Conservation (phyloP, 1,140 invertebrate species). For the Camponotus floridanus region DNA sequence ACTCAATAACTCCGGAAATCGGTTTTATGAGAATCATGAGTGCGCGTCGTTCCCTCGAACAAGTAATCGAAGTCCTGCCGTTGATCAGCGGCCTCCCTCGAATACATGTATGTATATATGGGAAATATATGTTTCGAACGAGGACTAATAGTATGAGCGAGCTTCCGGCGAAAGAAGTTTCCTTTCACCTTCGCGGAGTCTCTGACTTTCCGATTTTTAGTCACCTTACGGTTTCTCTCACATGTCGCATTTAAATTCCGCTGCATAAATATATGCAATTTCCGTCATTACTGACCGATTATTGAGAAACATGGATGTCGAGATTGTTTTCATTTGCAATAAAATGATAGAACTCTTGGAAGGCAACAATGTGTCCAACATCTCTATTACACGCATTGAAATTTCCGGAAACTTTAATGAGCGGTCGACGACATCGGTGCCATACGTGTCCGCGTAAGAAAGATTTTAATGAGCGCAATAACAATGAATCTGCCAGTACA, state of each 20-base stretch:
- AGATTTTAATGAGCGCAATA: slow-evolving; percentile 42
- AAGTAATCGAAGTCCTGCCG: slow-evolving; percentile 1
- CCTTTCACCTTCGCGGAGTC: slow-evolving; percentile 43
- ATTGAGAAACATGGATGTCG: neutral
- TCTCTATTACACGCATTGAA: neutral
- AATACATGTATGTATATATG: neutral
- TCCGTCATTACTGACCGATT: neutral
- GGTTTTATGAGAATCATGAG: slow-evolving; percentile 69
- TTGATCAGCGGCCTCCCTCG: slow-evolving; percentile 11
- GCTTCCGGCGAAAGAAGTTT: slow-evolving; percentile 29
- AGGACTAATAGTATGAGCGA: neutral
- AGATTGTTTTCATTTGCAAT: slow-evolving; percentile 1
- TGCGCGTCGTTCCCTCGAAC: slow-evolving; percentile 22
- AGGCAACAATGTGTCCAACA: neutral
- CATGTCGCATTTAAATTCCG: neutral
- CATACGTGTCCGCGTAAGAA: neutral
- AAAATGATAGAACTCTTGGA: neutral
- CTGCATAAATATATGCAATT: neutral
- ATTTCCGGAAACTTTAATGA: slow-evolving; percentile 22
- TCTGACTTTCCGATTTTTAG: slow-evolving; percentile 41
- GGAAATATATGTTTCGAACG: slow-evolving; percentile 27
- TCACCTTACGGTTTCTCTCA: slow-evolving; percentile 44
- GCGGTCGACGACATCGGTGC: neutral
- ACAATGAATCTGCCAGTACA: neutral
- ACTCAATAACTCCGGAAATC: slow-evolving; percentile 79